Conservation (phyloP, 2,888 invertebrate genomes). For the Opisthograptis luteolata region DNA sequence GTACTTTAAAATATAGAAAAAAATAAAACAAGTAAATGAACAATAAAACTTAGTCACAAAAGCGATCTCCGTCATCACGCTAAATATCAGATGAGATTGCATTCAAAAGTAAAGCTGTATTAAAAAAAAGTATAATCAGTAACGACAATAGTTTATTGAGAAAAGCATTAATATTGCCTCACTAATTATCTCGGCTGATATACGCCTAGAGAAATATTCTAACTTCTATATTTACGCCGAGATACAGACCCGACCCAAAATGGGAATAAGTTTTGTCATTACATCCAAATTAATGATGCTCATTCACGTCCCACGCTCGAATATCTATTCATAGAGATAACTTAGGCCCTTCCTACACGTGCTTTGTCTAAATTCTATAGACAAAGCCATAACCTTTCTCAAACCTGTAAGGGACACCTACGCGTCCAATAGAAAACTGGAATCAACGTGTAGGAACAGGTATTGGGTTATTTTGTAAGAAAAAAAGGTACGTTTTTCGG, state of each 20-base stretch:
- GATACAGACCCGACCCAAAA: constrained; percentile 15
- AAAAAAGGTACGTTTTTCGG: neutral
- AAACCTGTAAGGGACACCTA: constrained; percentile 36
- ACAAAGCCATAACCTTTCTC: constrained; percentile 39
- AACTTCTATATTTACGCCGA: constrained; percentile 1
- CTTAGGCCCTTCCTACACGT: constrained; percentile 37
- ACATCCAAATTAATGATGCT: constrained; percentile 36
- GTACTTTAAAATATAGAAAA: too few species aligned
- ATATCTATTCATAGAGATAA: constrained; percentile 34
- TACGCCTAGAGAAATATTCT: constrained; percentile 2
- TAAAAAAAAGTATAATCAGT: neutral
- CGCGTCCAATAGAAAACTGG: constrained; percentile 25
- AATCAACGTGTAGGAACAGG: neutral
- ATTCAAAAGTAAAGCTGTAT: too few species aligned
- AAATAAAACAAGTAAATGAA: too few species aligned
- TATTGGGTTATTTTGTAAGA: neutral
- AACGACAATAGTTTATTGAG: neutral
- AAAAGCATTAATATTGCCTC: neutral
- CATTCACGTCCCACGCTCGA: constrained; percentile 35
- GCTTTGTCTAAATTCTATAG: constrained; percentile 42
- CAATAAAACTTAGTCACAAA: too few species aligned
- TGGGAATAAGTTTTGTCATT: constrained; percentile 36
- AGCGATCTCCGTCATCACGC: too few species aligned
- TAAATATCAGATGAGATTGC: too few species aligned
- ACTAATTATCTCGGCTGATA: neutral